These are phyloP conservation scores for Altica lythri DNA, from an alignment of 2,888 invertebrate genomes.

Conservation along the genomic window DNA sequence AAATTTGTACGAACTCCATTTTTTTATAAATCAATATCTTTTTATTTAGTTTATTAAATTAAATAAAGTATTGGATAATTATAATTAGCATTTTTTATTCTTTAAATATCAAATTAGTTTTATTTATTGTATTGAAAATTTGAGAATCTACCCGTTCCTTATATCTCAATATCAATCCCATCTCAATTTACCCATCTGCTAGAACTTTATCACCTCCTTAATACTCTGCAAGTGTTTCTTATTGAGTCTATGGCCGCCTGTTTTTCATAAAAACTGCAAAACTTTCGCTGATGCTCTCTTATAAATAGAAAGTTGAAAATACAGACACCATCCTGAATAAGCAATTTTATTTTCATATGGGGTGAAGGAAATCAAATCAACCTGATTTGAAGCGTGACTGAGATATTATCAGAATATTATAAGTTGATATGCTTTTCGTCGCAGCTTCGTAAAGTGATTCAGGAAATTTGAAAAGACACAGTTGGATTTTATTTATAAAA, in stretches of 20 bases:
- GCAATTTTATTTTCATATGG: constrained; percentile 50
- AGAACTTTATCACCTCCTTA: constrained; percentile 48
- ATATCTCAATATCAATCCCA: constrained; percentile 30
- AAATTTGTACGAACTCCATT: too few relatives aligned
- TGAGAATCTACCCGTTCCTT: too few relatives aligned
- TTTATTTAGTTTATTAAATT: too few relatives aligned
- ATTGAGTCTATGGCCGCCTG: constrained; percentile 41
- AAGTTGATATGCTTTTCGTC: constrained; percentile 24
- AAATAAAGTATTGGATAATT: too few relatives aligned
- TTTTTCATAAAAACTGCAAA: constrained; percentile 35
- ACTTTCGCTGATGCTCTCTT: constrained; percentile 19
- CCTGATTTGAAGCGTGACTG: constrained; percentile 48
- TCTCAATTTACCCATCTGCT: constrained; percentile 44
- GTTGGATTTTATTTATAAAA: constrained; percentile 22
- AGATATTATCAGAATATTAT: constrained; percentile 37
- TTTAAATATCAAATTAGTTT: too few relatives aligned
- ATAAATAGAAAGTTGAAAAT: constrained; percentile 21
- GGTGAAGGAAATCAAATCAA: constrained; percentile 50
- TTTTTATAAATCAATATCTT: too few relatives aligned
- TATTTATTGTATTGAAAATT: too few relatives aligned
- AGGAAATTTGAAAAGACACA: constrained; percentile 23
- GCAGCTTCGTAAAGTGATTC: constrained; percentile 9
- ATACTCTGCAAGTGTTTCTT: constrained; percentile 49
- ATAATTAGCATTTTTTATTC: too few relatives aligned
- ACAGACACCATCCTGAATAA: constrained; percentile 47